Evolutionary conservation across 92 coral and sea anemone genomes (phyloP), one percentile per base, ranked within the genome.

Genomic region (Blastomussa wellsi): DNA sequence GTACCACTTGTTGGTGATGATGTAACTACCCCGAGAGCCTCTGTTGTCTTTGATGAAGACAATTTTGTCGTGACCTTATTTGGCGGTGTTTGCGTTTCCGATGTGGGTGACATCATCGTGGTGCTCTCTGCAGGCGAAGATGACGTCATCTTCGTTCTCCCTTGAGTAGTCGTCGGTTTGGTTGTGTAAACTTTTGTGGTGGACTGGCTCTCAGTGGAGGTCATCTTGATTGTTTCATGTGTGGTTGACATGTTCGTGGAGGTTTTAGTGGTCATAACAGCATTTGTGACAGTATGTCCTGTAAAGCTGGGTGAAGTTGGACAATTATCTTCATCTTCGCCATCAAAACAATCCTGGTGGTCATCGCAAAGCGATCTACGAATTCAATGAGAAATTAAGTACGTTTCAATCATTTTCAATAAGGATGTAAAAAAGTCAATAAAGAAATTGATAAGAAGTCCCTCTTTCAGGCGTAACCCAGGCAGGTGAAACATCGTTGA

Each of bases 281-380:
- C 73, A 17, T 75, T 80, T 72, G 51, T 84, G 65, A 42, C 19
- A 52, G 87, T 16, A 35, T 32, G 49, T 57, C 36, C 32, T 68
- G 86, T 77, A 74, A 71, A 19, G 49, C 79, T 32, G 51, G 85
- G 33, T 52, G 82, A 33, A 0, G 96, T 88, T 33, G 98, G 95
- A 77, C 98, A 94, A 38, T 80, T 82, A 71, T 90, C 90, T 77
- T 95, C 98, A 60, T 95, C 98, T 68, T 93, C 97, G 16, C 98
- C 97, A 10, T 79, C 60, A 12, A 62, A 65, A 59, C 98, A 95
- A 36, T 95, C 97, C 60, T 48, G 70, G 16, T 49, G 84, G 22
- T 97, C 98, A 77, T 95, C 97, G 42, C 98, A 95, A 47, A 89
- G 80, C 83, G 90, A 90, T 79, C 98, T 95, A 72, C 38, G 48